Conservation (phyloP, 2,113 vertebrate genomes). For the Bufo bufo region DNA sequence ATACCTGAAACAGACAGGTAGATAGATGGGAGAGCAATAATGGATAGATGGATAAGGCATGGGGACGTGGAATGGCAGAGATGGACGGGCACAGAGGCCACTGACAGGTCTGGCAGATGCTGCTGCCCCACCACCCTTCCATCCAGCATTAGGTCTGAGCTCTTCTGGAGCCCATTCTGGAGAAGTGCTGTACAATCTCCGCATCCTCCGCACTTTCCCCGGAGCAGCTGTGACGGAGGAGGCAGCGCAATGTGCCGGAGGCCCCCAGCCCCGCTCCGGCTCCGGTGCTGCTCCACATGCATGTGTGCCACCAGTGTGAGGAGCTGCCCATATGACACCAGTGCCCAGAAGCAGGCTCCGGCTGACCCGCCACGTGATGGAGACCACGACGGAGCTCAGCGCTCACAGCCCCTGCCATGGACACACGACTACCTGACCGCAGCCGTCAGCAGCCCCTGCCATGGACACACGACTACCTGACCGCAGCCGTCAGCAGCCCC, state of each 20-base stretch:
- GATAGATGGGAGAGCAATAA: background rate
- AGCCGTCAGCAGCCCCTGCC: background rate
- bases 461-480: no score
- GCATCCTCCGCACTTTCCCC: constrained; percentile 28
- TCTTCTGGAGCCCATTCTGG: background rate
- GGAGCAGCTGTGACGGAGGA: background rate
- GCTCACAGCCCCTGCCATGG: background rate
- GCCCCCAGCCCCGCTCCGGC: background rate
- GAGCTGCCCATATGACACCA: background rate
- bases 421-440: no score
- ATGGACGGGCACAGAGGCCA: background rate
- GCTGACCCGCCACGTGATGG: constrained; percentile 7
- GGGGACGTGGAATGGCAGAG: background rate
- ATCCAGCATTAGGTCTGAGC: background rate
- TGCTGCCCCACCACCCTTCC: no score
- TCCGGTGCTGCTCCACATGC: background rate
- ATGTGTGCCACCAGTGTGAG: background rate
- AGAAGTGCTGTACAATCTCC: background rate
- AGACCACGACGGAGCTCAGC: background rate
- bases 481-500: background rate
- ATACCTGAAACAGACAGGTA: background rate
- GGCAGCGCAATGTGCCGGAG: background rate
- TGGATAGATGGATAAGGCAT: background rate
- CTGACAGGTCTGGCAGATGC: background rate
- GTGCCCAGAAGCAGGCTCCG: background rate